Evolutionary conservation across 2,797 vertebrate species (phyloP).

Genomic region (Atherinosoma microstoma): DNA sequence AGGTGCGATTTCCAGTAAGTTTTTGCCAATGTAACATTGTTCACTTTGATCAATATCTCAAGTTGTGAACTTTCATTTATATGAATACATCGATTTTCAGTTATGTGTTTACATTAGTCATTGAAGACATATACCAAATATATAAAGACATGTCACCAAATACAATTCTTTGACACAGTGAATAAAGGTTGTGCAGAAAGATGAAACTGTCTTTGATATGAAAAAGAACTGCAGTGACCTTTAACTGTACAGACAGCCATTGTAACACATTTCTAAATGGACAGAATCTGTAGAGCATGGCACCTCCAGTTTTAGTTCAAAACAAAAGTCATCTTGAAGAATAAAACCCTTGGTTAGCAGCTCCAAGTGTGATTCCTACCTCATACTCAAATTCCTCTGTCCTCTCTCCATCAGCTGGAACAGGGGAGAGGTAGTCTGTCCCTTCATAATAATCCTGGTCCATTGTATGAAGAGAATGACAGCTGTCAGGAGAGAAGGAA

Average conservation of each 20-base stretch:
- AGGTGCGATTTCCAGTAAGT: background rate
- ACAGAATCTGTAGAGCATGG: background rate
- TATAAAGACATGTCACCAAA: background rate
- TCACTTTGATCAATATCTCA: background rate
- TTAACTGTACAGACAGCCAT: background rate
- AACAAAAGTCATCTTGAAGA: background rate
- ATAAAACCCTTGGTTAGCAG: background rate
- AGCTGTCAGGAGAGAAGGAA: slow-evolving; percentile 81
- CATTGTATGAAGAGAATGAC: slow-evolving; percentile 94
- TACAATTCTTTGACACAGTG: background rate
- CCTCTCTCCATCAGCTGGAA: slow-evolving; percentile 91
- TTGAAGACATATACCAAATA: background rate
- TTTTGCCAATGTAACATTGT: background rate
- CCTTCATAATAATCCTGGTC: slow-evolving; percentile 94
- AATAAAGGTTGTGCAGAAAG: background rate
- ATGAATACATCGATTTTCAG: background rate
- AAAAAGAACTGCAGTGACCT: background rate
- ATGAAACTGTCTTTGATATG: background rate
- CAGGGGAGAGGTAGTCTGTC: slow-evolving; percentile 91
- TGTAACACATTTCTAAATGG: background rate
- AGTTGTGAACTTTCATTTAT: background rate
- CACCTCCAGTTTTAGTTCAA: background rate
- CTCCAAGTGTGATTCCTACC: slow-evolving; percentile 82
- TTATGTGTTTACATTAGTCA: background rate
- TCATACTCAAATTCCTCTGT: slow-evolving; percentile 96